phyloP scores from a whole-genome alignment of 2,113 vertebrate species.

The Dinomys branickii region DNA sequence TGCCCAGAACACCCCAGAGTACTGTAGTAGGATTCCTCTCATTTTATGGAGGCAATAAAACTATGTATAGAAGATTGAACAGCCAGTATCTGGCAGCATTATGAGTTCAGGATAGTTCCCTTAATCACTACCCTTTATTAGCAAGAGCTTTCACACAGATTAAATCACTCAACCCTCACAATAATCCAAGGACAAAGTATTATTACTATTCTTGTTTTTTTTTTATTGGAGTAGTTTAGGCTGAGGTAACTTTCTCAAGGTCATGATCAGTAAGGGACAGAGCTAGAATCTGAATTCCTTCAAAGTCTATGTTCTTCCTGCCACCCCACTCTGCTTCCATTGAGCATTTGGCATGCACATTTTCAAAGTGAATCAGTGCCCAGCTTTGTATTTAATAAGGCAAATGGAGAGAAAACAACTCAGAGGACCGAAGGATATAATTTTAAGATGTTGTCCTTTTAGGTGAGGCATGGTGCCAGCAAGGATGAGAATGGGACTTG shows the following conservation, averaged over 20 bases:
- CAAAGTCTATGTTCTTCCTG: slow-evolving; percentile 23
- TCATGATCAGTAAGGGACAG: not conserved
- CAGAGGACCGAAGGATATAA: not conserved
- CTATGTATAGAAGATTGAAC: not conserved
- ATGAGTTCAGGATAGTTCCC: not conserved
- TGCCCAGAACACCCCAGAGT: not conserved
- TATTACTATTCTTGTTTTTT: slow-evolving; percentile 1
- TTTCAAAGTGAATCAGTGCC: not conserved
- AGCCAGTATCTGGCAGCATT: not conserved
- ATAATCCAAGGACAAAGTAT: not conserved
- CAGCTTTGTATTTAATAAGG: slow-evolving; percentile 4
- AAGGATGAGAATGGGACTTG: not conserved
- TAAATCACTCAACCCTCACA: not conserved
- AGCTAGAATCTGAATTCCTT: not conserved
- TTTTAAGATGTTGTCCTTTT: slow-evolving; percentile 20
- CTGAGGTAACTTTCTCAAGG: slow-evolving; percentile 4
- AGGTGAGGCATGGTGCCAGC: not conserved
- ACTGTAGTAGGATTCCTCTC: not conserved
- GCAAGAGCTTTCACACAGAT: not conserved
- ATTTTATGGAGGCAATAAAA: slow-evolving; percentile 44
- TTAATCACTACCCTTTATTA: not conserved
- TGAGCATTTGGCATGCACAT: not conserved
- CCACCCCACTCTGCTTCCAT: not conserved
- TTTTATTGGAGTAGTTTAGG: not conserved
- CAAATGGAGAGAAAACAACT: not conserved